phyloP scores from a whole-genome alignment of 2,113 vertebrate species.

The Catharus fuscescens region DNA sequence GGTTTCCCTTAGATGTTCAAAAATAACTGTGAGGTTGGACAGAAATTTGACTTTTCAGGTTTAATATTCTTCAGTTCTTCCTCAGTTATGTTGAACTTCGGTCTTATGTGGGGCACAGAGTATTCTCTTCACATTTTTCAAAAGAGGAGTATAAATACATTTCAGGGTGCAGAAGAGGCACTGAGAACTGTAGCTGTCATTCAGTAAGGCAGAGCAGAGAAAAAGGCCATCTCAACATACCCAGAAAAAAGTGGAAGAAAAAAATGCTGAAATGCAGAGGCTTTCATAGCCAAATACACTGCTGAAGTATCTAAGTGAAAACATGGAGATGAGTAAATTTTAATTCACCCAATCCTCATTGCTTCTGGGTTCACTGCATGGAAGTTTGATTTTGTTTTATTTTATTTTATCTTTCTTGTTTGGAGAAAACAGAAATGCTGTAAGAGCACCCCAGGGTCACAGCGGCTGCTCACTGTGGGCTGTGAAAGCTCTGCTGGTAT shows the following conservation, averaged over 20 bases:
- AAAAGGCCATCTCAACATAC: neutral
- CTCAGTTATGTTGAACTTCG: neutral
- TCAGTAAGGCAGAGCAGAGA: neutral
- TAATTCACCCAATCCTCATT: neutral
- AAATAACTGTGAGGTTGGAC: neutral
- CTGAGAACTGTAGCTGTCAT: neutral
- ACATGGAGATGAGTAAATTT: neutral
- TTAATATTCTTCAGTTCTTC: constrained; percentile 24
- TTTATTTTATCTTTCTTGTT: neutral
- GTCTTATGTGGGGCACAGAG: neutral
- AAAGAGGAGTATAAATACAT: neutral
- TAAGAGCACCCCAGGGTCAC: neutral
- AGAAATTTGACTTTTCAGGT: constrained; percentile 4
- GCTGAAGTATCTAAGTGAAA: neutral
- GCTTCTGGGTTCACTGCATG: neutral
- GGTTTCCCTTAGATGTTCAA: neutral
- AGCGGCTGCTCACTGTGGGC: neutral
- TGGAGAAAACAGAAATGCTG: neutral
- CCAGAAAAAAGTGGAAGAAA: neutral
- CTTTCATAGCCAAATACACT: neutral
- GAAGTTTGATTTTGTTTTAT: neutral
- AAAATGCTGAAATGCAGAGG: neutral
- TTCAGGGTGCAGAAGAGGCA: neutral
- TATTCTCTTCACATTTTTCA: constrained; percentile 24
- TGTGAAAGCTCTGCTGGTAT: neutral